Evolutionary conservation across 2,888 invertebrate genomes (phyloP).

Genomic region (Ctenicera cuprea): DNA sequence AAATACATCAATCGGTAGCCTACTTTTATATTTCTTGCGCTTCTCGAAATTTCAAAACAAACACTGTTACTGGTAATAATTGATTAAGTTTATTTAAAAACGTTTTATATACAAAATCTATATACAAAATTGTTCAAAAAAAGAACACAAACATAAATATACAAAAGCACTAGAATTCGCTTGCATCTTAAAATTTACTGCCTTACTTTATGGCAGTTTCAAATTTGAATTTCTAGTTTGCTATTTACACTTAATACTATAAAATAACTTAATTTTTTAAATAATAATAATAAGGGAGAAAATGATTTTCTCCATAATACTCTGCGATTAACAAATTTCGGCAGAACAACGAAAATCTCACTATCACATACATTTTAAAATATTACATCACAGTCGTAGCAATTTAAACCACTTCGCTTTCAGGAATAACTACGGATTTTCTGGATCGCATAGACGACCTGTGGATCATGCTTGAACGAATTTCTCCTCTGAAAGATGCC

Average conservation of each 20-base stretch:
- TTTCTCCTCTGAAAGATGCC: constrained; percentile 80
- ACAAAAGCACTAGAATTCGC: background rate
- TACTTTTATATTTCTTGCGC: too few species aligned
- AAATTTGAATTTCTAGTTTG: background rate
- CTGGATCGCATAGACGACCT: constrained; percentile 75
- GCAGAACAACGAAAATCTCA: background rate
- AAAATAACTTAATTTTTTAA: constrained; percentile 29
- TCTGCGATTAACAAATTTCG: background rate
- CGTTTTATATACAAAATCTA: constrained; percentile 27
- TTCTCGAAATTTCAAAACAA: too few species aligned
- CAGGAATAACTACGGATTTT: constrained; percentile 63
- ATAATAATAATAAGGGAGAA: constrained; percentile 12
- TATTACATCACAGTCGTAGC: constrained; percentile 36
- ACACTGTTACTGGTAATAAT: background rate
- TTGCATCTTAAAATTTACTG: background rate
- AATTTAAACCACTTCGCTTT: constrained; percentile 23
- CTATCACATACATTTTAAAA: constrained; percentile 29
- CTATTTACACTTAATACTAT: constrained; percentile 15
- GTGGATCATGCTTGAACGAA: constrained; percentile 77
- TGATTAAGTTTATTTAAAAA: constrained; percentile 1
- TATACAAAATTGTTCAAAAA: constrained; percentile 24
- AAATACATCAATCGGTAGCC: too few species aligned
- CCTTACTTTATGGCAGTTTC: background rate
- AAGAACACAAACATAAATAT: constrained; percentile 12
- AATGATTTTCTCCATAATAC: background rate